Base-by-base conservation (phyloP, 1,140 invertebrate species). In the Coelopa frigida region DNA sequence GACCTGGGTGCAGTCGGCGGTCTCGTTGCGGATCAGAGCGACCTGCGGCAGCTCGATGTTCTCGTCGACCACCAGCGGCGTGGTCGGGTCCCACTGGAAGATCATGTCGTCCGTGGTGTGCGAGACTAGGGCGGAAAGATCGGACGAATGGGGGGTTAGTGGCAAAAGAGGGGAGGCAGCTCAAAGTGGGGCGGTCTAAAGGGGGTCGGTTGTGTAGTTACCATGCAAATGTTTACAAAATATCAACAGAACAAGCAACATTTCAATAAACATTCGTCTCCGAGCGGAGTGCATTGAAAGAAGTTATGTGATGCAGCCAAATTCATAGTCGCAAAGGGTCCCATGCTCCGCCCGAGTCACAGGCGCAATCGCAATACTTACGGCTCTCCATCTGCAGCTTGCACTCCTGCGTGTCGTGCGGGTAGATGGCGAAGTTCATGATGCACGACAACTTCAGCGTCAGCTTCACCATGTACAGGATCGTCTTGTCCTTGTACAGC, bases 401-500 rank as follows among this genome's bases (percentile, higher is more conserved):
- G 66, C 89, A 92, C 67, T 90, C 87, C 71, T 93, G 89, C 0
- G 87, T 90, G 59, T 92, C 89, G 57, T 93, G 89, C 1, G 88
- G 89, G 64, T 93, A 93, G 44, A 90, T 87, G 57, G 88, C 80
- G 71, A 91, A 93, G 67, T 91, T 91, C 88, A 93, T 93, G 5
- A 87, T 86, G 58, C 89, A 93, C 4, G 87, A 91, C 10, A 93
- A 68, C 52, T 80, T 83, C 21, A 92, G 61, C 0, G 87, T 92
- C 46, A 92, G 70, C 76, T 89, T 89, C 31, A 89, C 85, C 86
- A 89, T 89, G 58, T 89, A 90, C 1, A 90, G 70, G 44, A 90
- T 89, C 1, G 84, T 88, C 68, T 90, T 89, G 60, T 89, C 86
- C 65, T 88, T 89, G 65, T 89, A 89, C 10, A 89, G 70, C 87